phyloP scores from a whole-genome alignment of 2,797 vertebrate species.

The Pelodytes ibericus region DNA sequence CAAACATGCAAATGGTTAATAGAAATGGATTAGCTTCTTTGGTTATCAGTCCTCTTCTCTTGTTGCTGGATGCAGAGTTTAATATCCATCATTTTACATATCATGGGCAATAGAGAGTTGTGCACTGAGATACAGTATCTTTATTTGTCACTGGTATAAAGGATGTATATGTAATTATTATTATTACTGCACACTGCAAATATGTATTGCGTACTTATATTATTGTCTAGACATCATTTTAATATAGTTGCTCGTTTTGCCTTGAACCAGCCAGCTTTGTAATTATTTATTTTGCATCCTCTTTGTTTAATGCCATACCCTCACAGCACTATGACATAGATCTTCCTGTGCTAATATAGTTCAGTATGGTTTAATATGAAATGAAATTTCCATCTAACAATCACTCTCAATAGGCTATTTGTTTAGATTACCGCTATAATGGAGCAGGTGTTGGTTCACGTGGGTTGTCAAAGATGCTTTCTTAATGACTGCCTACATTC shows the following conservation, averaged over 20 bases:
- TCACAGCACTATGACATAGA: background rate
- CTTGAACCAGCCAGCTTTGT: background rate
- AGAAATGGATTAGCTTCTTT: too few species aligned
- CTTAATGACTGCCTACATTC: slow-evolving; percentile 32
- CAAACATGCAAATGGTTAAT: too few species aligned
- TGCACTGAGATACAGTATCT: too few species aligned
- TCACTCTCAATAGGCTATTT: slow-evolving; percentile 12
- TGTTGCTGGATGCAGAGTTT: too few species aligned
- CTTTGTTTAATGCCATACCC: background rate
- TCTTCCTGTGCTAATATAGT: slow-evolving; percentile 1
- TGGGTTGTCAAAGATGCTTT: slow-evolving; percentile 32
- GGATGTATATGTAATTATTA: background rate
- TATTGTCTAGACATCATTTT: background rate
- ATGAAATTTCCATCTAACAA: slow-evolving; percentile 5
- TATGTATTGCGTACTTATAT: too few species aligned
- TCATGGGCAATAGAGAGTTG: too few species aligned
- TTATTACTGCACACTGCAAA: background rate
- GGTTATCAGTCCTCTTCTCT: too few species aligned
- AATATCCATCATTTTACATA: too few species aligned
- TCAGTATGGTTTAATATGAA: background rate
- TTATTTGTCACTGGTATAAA: too few species aligned
- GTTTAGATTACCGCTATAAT: slow-evolving; percentile 15
- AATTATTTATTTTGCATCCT: background rate
- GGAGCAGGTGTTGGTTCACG: slow-evolving; percentile 39
- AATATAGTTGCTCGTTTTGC: background rate